Conservation (phyloP, 2,113 vertebrate genomes). For the Dipodomys ordii region DNA sequence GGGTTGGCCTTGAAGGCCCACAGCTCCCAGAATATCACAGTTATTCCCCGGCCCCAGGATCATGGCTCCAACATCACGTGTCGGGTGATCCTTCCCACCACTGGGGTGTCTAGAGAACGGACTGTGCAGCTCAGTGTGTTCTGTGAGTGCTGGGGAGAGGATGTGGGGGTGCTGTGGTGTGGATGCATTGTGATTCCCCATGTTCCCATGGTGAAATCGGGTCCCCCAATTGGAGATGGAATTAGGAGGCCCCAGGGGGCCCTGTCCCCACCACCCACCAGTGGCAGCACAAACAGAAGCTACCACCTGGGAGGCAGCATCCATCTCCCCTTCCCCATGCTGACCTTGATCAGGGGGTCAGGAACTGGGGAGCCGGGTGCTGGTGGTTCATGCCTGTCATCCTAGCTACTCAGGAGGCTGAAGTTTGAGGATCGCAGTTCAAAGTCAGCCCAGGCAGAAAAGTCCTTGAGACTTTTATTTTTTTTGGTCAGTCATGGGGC, state of each 20-base stretch:
- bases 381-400: no score
- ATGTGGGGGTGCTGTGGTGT: not conserved
- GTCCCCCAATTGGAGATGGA: no score
- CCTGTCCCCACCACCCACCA: not conserved
- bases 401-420: no score
- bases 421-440: no score
- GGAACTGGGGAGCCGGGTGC: no score
- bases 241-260: not conserved
- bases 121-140: not conserved
- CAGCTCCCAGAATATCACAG: not conserved
- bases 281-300: not conserved
- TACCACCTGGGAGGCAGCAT: not conserved
- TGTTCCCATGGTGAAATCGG: accelerated
- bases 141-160: slow-evolving; percentile 18
- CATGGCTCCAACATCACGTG: slow-evolving; percentile 11
- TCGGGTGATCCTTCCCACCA: not conserved
- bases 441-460: no score
- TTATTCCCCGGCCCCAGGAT: not conserved
- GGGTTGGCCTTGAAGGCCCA: not conserved
- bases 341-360: no score
- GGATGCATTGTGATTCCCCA: not conserved
- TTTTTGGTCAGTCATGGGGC: no score
- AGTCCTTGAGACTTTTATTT: no score
- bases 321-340: no score
- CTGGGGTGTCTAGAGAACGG: not conserved